Conservation (phyloP, 2,797 vertebrate species). For the Rhabdomys pumilio region DNA sequence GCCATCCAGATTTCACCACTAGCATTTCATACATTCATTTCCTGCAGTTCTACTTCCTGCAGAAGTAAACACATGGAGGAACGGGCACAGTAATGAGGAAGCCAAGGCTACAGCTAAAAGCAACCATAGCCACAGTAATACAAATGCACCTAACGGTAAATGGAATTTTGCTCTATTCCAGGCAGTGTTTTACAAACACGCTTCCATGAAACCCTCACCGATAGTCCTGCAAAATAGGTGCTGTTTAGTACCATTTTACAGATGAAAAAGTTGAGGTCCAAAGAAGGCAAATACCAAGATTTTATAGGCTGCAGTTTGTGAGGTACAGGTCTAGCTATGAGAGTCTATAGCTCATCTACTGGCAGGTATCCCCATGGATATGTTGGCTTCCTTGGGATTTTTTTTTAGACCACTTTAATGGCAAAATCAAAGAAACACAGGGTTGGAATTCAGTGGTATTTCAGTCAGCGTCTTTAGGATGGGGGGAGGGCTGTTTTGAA, state of each 20-base stretch:
- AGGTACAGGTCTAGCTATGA: conserved; percentile 13
- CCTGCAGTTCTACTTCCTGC: conserved; percentile 62
- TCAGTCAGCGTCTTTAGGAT: neutral
- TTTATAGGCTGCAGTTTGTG: conserved; percentile 21
- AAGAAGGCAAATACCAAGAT: conserved; percentile 22
- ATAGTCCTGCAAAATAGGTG: neutral
- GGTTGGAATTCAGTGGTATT: conserved; percentile 50
- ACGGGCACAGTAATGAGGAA: conserved; percentile 37
- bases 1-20: conserved; percentile 66
- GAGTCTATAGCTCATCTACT: conserved; percentile 26
- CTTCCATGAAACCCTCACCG: conserved; percentile 9
- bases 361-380: neutral
- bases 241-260: conserved; percentile 41
- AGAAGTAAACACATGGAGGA: conserved; percentile 58
- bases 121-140: conserved; percentile 24
- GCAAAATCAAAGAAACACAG: conserved; percentile 51
- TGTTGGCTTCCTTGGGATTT: neutral
- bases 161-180: conserved; percentile 47
- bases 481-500: neutral
- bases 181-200: conserved; percentile 33
- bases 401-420: conserved; percentile 43
- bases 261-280: conserved; percentile 55
- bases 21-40: conserved; percentile 77
- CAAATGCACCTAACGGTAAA: conserved; percentile 45
- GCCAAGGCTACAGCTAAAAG: conserved; percentile 57